Evolutionary conservation across 2,888 invertebrate genomes (phyloP), one percentile per base, ranked within the genome.

Genomic region (Nebria salina): DNA sequence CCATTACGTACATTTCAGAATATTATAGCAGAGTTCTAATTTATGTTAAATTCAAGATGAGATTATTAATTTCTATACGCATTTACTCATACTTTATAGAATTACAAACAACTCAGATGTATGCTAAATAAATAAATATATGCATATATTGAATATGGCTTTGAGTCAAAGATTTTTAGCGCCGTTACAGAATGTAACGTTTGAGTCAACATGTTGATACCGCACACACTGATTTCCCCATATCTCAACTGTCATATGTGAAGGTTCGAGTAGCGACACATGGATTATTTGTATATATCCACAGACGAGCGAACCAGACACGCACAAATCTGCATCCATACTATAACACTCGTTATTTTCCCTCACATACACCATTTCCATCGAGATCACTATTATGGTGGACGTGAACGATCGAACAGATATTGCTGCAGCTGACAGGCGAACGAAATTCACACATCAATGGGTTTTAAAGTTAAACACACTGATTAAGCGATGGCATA

Each of bases 1-100:
- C 65, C 76, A 66, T 77, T 68, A 68, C 68, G 26, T 43, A 68
- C 43, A 54, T 70, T n/a, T 70, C 43, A 43, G 66, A 20, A 42
- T 11, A 6, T 65, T 65, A 1, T 7, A 15, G 11, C 34, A 68
- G 72, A 77, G 54, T 70, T 70, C 70, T 77, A 77, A 77, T 77
- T 77, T 77, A 70, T 77, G 72, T 77, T 77, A 77, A 77, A 77
- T 64, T 54, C 20, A n/a, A 6, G 43, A 43, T 9, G 43, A 43
- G 9, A 43, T 43, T 43, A 43, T 43, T 43, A 43, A 43, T 54
- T 7, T 54, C 13, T 54, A 11, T 11, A 54, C 3, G 65, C 68
- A 26, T 70, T 54, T 54, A 54, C 54, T 54, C 5, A 34, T 54
- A 8, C 7, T 13, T 54, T 54, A 54, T 54, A 2, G 54, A 2